Evolutionary conservation across 2,113 vertebrate species (phyloP), one percentile per base, ranked within the genome.

Genomic region (Mirounga angustirostris): DNA sequence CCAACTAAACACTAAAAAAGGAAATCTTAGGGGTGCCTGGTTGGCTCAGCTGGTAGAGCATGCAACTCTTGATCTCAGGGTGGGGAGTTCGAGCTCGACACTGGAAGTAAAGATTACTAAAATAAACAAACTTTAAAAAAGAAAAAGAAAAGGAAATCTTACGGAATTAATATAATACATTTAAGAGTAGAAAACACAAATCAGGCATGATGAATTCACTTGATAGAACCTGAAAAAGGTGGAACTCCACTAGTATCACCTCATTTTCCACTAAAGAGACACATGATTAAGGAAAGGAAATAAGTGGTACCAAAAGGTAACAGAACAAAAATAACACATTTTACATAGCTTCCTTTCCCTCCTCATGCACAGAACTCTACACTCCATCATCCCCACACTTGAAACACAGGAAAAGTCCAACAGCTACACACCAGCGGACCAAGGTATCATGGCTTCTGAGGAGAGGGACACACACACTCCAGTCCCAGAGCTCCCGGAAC

Each of bases 381-480:
- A 65, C 14, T 21, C 74, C 28, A 67, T 69, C 15, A 65, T 5
- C 4, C 33, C 78, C 50, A 88, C 12, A 8, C 26, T 43, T 82
- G 26, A 63, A 88, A 24, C 10, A 71, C 2, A 82, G 4, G 46
- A 91, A 91, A 78, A 79, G 15, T 52, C 58, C 63, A 43, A 43
- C 1, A 96, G 61, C 63, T 92, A 99, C 99, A 2, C 95, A 99
- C 99, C 99, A 99, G 97, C 99, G 99, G 58, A 99, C 99, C 98
- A 99, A 98, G 85, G 99, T 99, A 74, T 99, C 99, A 0, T 99
- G 99, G 97, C 99, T 99, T 97, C 99, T 99, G 28, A 99, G 99
- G 97, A 99, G 99, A 2, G 99, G 99, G 58, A 99, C 98, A 88
- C 99, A 99, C 33, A 99, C 99, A 63, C 99, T 99, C 99, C 99